Base-by-base conservation (phyloP, 2,888 invertebrate species). In the Apodemia zela region DNA sequence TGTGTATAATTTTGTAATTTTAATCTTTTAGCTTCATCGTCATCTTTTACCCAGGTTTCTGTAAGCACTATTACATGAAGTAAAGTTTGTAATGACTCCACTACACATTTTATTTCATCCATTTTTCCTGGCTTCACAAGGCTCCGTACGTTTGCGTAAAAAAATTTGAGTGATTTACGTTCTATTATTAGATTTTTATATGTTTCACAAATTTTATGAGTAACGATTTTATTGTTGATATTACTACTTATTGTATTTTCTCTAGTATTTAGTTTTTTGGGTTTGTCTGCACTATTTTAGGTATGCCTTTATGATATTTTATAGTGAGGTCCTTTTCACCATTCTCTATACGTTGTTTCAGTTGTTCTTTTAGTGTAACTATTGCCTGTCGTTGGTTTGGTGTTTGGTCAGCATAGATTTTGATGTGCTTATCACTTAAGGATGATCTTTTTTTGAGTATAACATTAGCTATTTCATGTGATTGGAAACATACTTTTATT, bases 21-120 rank as follows among this genome's bases (percentile, higher is more conserved):
- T 3, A 63, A 33, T 38, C 18, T 62, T 59, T 64, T 60, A 11
- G 65, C 67, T 18, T 70, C 67, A 13, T 61, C 60, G 35, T 68
- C 64, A 21, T 8, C 42, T 67, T 63, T 68, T 6, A 70, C 66
- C 69, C 68, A 70, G 4, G 69, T 68, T 59, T 70, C 68, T n/a
- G 66, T 49, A 15, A 68, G 33, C 15, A 69, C 45, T 15, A 69
- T 59, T 8, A 69, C 15, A 47, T 69, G 66, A 29, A 65, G 18
- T 8, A 13, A 38, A n/a, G 47, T 33, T 49, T 25, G 18, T n/a
- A 67, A 49, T 15, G 68, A 57, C 13, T 51, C 13, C 6, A 68
- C 21, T 7, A 69, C 25, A 25, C 47, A 60, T 60, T 45, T 38
- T 21, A 60, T 15, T 45, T 60, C 60, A 21, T 60, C 60, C 17